Evolutionary conservation across 2,888 invertebrate genomes (phyloP).

Genomic region (Stramonita haemastoma): DNA sequence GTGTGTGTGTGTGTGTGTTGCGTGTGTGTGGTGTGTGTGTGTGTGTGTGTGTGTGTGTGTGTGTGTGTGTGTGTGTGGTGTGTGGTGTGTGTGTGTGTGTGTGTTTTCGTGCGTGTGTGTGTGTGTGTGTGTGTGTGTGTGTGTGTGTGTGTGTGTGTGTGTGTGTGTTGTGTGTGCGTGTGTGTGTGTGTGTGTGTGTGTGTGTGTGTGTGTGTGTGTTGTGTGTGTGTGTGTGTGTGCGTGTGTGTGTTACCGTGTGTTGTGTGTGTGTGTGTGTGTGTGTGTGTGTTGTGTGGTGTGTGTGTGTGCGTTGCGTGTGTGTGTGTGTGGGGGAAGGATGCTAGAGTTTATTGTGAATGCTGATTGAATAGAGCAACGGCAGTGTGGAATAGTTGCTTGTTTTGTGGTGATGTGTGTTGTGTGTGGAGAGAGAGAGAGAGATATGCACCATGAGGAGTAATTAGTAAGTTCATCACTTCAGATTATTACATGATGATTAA

Average conservation of each 20-base stretch:
- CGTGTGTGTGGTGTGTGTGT: not conserved
- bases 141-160: not conserved
- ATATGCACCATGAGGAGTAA: too few species aligned
- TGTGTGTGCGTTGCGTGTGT: not conserved
- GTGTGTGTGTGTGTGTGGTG: not conserved
- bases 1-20: too few species aligned
- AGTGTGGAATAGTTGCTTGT: too few species aligned
- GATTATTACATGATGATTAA: too few species aligned
- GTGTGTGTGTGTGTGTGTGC: not conserved
- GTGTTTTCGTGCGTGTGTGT: not conserved
- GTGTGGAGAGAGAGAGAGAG: too few species aligned
- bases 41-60: not conserved
- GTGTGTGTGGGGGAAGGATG: not conserved
- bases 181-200: not conserved
- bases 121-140: conserved; percentile 2
- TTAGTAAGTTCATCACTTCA: too few species aligned
- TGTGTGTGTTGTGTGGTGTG: conserved; percentile 1
- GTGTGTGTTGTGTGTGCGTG: conserved; percentile 4
- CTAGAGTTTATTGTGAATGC: too few species aligned
- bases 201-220: too few species aligned
- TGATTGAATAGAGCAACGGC: too few species aligned
- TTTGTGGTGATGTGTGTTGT: too few species aligned
- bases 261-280: not conserved
- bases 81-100: not conserved
- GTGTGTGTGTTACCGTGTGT: not conserved